Base-by-base conservation (phyloP, 1,140 invertebrate genomes). In the Euborellia annulipes region DNA sequence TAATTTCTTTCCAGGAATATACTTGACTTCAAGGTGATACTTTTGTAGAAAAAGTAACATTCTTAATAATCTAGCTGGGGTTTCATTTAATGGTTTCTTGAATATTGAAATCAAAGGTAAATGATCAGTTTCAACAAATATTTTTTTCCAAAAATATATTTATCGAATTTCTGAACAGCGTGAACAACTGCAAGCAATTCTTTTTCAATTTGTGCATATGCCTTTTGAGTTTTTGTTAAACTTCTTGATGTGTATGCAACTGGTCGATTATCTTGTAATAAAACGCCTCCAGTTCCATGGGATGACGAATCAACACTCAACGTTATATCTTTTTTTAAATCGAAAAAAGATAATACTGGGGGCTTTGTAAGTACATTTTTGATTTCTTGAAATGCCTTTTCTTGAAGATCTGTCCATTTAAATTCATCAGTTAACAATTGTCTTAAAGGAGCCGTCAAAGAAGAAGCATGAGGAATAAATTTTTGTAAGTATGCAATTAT, bases 171-270 rank as follows among this genome's bases (percentile, higher is more conserved):
- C 41, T 62, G 50, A 17, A 65, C 58, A 0, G 57, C 65, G 49
- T 59, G 63, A 0, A 64, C 53, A n/a, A 73, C 58, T 0, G 65
- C 68, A n/a, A 73, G 45, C 32, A 61, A 58, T 54, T 73, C 70
- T 50, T 67, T 67, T 47, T 68, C 65, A 32, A 66, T 63, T 48
- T 64, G 62, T 2, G 61, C 54, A 43, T 61, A 66, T 2, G 48
- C 49, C 43, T 54, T 42, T 45, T 64, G 44, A 1, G 47, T 40
- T 6, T 46, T 16, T 7, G 48, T 53, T n/a, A 61, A 30, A 43
- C 48, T 40, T 41, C 43, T 49, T 2, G 42, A 48, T 19, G 48
- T 54, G 55, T 61, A 68, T 11, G 56, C 55, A n/a, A 69, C 49
- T 13, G 58, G 58, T 37, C 53, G 19, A 38, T 51, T 44, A 45